A percentile compares a stretch with the other conserved stretches of the same genome.
These are phyloP conservation scores for Ectemnius lituratus DNA, from an alignment of 2,888 invertebrate genomes.

Conservation along the genomic window DNA sequence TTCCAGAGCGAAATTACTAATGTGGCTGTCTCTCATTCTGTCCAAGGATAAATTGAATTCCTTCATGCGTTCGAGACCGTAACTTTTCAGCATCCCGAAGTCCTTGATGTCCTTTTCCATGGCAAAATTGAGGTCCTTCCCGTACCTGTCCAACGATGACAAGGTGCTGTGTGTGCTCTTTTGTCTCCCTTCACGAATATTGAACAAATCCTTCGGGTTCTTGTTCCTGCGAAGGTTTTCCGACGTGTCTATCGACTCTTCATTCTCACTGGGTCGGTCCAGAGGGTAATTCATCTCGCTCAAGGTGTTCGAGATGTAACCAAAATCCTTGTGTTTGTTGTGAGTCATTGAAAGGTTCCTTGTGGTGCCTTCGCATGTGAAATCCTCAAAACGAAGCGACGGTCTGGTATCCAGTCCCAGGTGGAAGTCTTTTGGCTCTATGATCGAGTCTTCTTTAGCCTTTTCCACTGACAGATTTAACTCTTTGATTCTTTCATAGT, in stretches of 20 bases:
- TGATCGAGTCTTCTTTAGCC: slow-evolving; percentile 41
- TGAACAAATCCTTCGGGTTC: slow-evolving; percentile 65
- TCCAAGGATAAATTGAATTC: slow-evolving; percentile 69
- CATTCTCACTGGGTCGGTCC: slow-evolving; percentile 58
- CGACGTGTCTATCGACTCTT: slow-evolving; percentile 54
- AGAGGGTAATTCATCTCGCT: slow-evolving; percentile 55
- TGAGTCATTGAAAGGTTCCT: slow-evolving; percentile 59
- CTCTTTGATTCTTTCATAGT: slow-evolving; percentile 66
- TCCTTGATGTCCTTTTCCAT: slow-evolving; percentile 66
- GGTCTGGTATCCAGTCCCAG: slow-evolving; percentile 42
- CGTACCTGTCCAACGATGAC: slow-evolving; percentile 57
- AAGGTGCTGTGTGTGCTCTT: slow-evolving; percentile 53
- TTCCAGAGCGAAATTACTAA: slow-evolving; percentile 61
- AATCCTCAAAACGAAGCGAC: slow-evolving; percentile 57
- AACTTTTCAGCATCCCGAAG: slow-evolving; percentile 65
- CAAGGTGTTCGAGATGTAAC: slow-evolving; percentile 46
- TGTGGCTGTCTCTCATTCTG: slow-evolving; percentile 61
- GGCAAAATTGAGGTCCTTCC: slow-evolving; percentile 58
- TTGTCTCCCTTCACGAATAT: slow-evolving; percentile 56
- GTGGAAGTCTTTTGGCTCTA: slow-evolving; percentile 60
- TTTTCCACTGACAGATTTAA: slow-evolving; percentile 64
- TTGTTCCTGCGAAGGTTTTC: slow-evolving; percentile 60
- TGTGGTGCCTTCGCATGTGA: slow-evolving; percentile 44
- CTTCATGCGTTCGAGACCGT: slow-evolving; percentile 68
- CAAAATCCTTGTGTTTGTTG: slow-evolving; percentile 63